Evolutionary conservation across 2,113 vertebrate genomes (phyloP), one percentile per base, ranked within the genome.

Genomic region (Poeciliopsis occidentalis): DNA sequence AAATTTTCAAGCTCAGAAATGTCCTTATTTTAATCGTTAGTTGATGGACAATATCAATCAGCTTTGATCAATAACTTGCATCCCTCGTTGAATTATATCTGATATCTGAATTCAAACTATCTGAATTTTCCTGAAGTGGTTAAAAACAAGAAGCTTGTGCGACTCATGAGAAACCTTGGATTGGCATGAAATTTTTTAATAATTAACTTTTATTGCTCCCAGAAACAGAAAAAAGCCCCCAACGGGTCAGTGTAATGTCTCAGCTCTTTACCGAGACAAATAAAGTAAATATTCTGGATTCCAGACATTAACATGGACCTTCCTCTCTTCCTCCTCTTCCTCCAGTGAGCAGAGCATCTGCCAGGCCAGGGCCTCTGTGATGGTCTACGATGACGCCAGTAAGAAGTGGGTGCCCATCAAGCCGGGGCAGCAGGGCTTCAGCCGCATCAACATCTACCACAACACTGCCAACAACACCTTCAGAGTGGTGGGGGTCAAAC

Each of bases 391-490:
- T 67, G 98, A 99, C 92, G 97, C 96, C 95, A 99, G 97, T 93
- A 99, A 99, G 95, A 99, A 99, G 91, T 99, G 98, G 98, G 96
- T 98, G 85, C 97, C 98, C 73, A 97, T 98, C 93, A 99, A 99
- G 87, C 96, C 98, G 0, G 98, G 98, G 71, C 98, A 98, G 92
- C 98, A 99, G 92, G 98, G 98, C 80, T 99, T 99, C 95, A 99
- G 98, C 92, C 96, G 98, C 82, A 97, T 99, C 94, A 99, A 98
- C 94, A 99, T 99, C 85, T 99, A 99, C 94, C 98, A 99, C 94
- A 99, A 99, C 92, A 98, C 97, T 8, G 95, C 96, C 94, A 97
- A 94, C 75, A 99, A 97, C 94, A 98, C 96, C 94, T 99, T 99
- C 94, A 94, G 98, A 75, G 97, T 99, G 87, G 98, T 99, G 78